These are phyloP conservation scores for Cenopis cana DNA, from an alignment of 2,888 invertebrate genomes.

Conservation along the genomic window DNA sequence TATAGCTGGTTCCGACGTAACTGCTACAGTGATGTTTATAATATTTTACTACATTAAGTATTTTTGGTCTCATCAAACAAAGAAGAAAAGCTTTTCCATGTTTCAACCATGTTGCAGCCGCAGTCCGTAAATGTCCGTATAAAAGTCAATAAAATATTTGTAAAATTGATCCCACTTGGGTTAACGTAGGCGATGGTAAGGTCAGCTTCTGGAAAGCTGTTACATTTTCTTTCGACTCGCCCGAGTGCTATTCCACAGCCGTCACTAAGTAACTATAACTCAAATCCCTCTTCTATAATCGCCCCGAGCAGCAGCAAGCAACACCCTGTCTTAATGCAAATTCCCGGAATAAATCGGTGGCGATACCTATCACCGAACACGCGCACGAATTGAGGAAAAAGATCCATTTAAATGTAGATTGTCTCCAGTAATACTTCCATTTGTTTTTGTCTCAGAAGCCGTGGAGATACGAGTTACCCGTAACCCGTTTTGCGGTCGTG, in stretches of 20 bases:
- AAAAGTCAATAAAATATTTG: no score
- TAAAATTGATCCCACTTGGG: no score
- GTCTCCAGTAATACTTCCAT: conserved; percentile 83
- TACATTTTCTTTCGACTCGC: no score
- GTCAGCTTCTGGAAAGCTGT: no score
- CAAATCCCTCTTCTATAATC: conserved; percentile 14
- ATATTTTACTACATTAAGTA: neutral
- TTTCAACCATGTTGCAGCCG: no score
- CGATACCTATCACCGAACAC: conserved; percentile 82
- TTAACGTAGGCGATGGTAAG: no score
- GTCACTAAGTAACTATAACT: neutral
- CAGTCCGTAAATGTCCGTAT: no score
- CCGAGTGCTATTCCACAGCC: neutral
- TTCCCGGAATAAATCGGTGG: conserved; percentile 79
- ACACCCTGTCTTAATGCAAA: conserved; percentile 68
- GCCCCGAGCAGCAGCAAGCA: conserved; percentile 14
- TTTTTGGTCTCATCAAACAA: no score
- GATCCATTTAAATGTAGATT: conserved; percentile 85
- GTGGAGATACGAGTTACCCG: conserved; percentile 71
- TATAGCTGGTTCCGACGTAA: no score
- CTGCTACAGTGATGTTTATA: neutral
- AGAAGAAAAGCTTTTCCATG: no score
- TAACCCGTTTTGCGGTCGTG: conserved; percentile 67
- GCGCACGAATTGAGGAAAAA: conserved; percentile 82
- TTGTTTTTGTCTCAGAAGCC: conserved; percentile 80